These are phyloP conservation scores for Meda fulgida DNA, from an alignment of 2,797 vertebrate genomes.

Conservation along the genomic window DNA sequence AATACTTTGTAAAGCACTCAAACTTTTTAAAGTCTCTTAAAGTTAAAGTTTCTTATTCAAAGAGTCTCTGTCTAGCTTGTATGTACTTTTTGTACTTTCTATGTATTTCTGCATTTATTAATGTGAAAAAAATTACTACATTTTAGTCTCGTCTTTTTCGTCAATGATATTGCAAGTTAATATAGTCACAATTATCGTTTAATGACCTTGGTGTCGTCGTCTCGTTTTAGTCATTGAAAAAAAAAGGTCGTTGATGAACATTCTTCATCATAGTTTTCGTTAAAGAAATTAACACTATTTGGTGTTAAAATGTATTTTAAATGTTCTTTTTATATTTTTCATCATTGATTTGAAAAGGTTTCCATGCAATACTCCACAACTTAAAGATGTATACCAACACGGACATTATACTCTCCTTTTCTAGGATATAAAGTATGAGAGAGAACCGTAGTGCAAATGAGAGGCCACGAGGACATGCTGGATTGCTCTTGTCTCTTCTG, in stretches of 20 bases:
- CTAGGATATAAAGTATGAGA: neutral
- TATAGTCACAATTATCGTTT: too few species aligned
- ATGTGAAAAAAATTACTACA: too few species aligned
- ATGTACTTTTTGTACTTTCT: too few species aligned
- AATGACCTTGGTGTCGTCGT: too few species aligned
- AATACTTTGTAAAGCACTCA: neutral
- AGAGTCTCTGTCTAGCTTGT: neutral
- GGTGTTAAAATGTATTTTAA: too few species aligned
- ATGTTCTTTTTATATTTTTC: neutral
- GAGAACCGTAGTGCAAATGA: neutral
- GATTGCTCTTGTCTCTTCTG: slow-evolving; percentile 38
- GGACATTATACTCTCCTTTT: neutral
- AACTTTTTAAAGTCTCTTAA: neutral
- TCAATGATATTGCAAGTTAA: too few species aligned
- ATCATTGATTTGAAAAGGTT: neutral
- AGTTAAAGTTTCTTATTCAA: neutral
- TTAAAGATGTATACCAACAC: neutral
- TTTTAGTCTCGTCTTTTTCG: too few species aligned
- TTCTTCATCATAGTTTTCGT: too few species aligned
- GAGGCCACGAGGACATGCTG: slow-evolving; percentile 37
- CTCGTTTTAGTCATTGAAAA: too few species aligned
- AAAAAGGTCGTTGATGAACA: too few species aligned
- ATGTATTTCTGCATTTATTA: neutral
- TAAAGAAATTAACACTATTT: too few species aligned
- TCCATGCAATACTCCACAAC: neutral